Conservation (phyloP, 2,888 invertebrate genomes). For the Salticus scenicus region DNA sequence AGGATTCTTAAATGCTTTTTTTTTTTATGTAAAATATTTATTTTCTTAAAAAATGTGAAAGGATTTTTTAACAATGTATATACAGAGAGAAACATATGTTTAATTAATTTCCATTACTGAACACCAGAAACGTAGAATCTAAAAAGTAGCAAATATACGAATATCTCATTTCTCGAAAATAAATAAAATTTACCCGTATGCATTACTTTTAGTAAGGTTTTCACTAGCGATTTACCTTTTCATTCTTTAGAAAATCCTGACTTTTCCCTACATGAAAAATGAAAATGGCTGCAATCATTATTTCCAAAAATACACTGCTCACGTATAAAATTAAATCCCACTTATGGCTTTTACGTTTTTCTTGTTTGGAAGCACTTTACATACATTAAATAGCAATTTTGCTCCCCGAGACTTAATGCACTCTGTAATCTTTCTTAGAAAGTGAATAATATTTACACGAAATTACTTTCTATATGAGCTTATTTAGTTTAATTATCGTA, state of each 20-base stretch:
- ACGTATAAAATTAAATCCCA: neutral
- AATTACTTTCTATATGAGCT: no score
- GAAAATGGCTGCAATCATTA: neutral
- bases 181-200: no score
- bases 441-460: neutral
- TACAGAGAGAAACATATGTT: no score
- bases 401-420: neutral
- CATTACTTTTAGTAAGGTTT: neutral
- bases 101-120: no score
- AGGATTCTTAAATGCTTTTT: no score
- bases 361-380: neutral
- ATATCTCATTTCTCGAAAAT: no score
- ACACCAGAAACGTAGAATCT: no score
- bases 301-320: neutral
- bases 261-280: neutral
- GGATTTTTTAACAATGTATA: no score
- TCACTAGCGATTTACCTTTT: neutral
- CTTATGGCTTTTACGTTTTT: neutral
- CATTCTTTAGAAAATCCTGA: neutral
- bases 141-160: no score
- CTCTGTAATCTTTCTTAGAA: neutral
- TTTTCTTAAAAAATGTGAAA: no score
- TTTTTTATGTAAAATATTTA: no score
- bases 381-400: slow-evolving; percentile 3
- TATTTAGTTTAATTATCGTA: no score